Percentiles rank a stretch among this genome's conserved stretches.
phyloP scores from a whole-genome alignment of 92 coral and sea anemone genomes.

The Pocillopora meandrina region DNA sequence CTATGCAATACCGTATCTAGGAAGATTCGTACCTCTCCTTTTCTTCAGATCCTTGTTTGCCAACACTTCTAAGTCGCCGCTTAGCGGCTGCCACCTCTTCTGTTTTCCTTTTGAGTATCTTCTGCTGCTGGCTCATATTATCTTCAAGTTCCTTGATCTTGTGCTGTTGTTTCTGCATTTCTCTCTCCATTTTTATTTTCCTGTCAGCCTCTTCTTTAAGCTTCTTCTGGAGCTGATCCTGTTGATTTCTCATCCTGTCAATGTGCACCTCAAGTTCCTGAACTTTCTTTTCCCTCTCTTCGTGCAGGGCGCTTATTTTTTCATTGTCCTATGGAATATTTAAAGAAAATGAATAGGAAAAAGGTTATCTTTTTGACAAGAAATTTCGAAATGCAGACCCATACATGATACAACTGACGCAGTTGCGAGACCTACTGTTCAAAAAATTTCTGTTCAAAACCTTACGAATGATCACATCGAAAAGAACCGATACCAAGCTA shows the following conservation, averaged over 20 bases:
- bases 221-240: slow-evolving; percentile 78
- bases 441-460: too few relatives aligned
- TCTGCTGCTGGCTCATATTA: slow-evolving; percentile 86
- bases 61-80: slow-evolving; percentile 71
- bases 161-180: slow-evolving; percentile 92
- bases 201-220: slow-evolving; percentile 87
- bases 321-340: slow-evolving; percentile 76
- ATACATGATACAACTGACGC: too few relatives aligned
- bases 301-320: slow-evolving; percentile 71
- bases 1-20: too few relatives aligned
- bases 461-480: too few relatives aligned
- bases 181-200: slow-evolving; percentile 86
- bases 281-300: slow-evolving; percentile 92
- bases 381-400: too few relatives aligned
- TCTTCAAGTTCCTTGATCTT: slow-evolving; percentile 86
- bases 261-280: slow-evolving; percentile 85
- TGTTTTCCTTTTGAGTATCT: slow-evolving; percentile 84
- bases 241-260: slow-evolving; percentile 89
- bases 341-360: background rate
- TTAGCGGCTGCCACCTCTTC: slow-evolving; percentile 95
- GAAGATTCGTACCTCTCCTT: slow-evolving; percentile 59
- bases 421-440: too few relatives aligned
- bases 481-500: too few relatives aligned
- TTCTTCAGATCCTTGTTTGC: slow-evolving; percentile 81
- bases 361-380: too few relatives aligned